Evolutionary conservation across 2,113 vertebrate genomes (phyloP).

Genomic region (Tricholaema leucomelas): DNA sequence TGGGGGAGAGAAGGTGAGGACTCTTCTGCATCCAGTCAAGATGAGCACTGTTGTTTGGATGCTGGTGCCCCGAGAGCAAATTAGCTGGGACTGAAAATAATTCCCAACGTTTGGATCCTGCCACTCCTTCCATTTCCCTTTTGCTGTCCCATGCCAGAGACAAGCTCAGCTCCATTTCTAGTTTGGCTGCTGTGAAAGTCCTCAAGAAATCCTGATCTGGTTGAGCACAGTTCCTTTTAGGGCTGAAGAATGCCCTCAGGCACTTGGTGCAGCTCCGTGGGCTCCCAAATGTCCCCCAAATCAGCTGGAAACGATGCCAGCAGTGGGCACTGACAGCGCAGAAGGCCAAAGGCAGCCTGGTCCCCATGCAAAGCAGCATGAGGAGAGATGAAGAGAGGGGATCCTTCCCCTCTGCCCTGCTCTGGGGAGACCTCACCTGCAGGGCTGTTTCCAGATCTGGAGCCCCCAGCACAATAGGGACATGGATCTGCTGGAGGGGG

Average conservation of each 20-base stretch:
- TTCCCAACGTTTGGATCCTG: conserved; percentile 31
- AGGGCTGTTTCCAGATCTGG: no score
- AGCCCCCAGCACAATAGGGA: no score
- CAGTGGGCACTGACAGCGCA: no score
- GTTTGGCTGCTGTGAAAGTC: conserved; percentile 60
- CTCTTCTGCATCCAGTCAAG: conserved; percentile 46
- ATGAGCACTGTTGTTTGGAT: conserved; percentile 54
- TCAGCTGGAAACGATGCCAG: background rate
- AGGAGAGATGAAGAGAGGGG: no score
- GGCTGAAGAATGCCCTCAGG: conserved; percentile 62
- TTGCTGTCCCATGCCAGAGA: conserved; percentile 49
- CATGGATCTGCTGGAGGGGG: no score
- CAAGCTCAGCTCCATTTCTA: conserved; percentile 60
- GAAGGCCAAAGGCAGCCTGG: no score
- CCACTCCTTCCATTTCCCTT: conserved; percentile 25
- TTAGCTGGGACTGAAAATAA: conserved; percentile 5
- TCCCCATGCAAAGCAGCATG: no score
- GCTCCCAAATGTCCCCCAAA: conserved; percentile 29
- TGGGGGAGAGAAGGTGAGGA: conserved; percentile 25
- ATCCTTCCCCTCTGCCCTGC: no score
- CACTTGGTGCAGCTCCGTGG: background rate
- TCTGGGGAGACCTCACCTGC: no score
- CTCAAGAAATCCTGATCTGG: conserved; percentile 60
- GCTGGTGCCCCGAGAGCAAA: background rate
- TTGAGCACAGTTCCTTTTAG: conserved; percentile 62